Evolutionary conservation across 1,140 invertebrate genomes (phyloP), one percentile per base, ranked within the genome.

Genomic region (Neodiprion virginianus): DNA sequence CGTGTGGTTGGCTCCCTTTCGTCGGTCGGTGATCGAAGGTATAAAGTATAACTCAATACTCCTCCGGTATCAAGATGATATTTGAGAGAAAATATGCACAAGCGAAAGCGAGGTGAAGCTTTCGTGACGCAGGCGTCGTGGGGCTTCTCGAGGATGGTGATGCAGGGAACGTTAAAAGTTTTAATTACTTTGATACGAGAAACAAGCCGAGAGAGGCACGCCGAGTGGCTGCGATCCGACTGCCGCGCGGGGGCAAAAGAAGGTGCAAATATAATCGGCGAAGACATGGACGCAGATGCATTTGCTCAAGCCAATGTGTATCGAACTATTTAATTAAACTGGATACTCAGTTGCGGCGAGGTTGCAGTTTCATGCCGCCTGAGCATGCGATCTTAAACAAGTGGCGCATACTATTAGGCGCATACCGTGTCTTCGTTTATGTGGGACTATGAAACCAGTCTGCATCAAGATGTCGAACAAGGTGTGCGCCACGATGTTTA

Each of bases 321-420:
- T 61, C 53, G 11, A 17, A 61, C 53, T 61, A 61, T 61, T 40
- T 61, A 61, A 61, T 61, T 61, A 61, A 61, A 61, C 11, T 17
- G 3, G 53, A 61, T 61, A 40, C 28, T 61, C 53, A 61, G 53
- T 61, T 17, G n/a, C 0, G 11, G 11, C 53, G 53, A 61, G 28
- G 28, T 8, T 61, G 53, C 67, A 69, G 23, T 21, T 69, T 69
- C 67, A 69, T 69, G 67, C 7, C 21, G 67, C 40, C 11, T 17
- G 11, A 11, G 67, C 67, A 69, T 69, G 67, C 67, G 40, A 69
- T 69, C 67, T 69, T 14, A 65, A 65, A 28, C n/a, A 71, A 40
- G 70, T 50, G 48, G 53, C 53, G 53, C 53, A 61, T 61, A 61
- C 53, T 61, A 61, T 61, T 17, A 61, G 53, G 53, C 53, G 53